Evolutionary conservation across 2,888 invertebrate genomes (phyloP).

Genomic region (Acanthosepion esculentum): DNA sequence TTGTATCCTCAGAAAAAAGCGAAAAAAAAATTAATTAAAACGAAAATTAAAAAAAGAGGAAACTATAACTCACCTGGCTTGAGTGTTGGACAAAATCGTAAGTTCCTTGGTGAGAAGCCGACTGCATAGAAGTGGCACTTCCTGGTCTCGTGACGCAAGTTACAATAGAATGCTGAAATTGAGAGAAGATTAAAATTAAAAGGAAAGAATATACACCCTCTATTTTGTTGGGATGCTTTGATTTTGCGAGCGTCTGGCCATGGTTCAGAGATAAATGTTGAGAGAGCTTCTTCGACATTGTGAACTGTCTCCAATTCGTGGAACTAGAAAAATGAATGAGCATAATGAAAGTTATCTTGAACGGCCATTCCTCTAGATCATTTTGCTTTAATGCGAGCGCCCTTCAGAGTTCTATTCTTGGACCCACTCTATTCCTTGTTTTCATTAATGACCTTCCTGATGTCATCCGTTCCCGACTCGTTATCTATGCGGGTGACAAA

Average conservation of each 20-base stretch:
- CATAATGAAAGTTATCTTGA: too few species aligned
- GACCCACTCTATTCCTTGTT: too few species aligned
- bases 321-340: too few species aligned
- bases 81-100: constrained; percentile 64
- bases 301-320: background rate
- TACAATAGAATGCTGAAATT: constrained; percentile 68
- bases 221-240: background rate
- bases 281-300: background rate
- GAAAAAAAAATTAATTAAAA: background rate
- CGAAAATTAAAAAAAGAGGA: background rate
- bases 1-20: too few species aligned
- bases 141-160: constrained; percentile 66
- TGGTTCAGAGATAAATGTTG: background rate
- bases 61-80: constrained; percentile 61
- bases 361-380: too few species aligned
- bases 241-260: background rate
- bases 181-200: background rate
- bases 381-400: too few species aligned
- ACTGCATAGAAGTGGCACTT: constrained; percentile 62
- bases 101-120: constrained; percentile 59
- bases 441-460: too few species aligned
- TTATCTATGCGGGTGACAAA: too few species aligned
- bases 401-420: too few species aligned
- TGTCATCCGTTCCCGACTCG: too few species aligned
- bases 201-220: background rate